Evolutionary conservation across 2,113 vertebrate species (phyloP).

Genomic region (Acrocephalus kingi): DNA sequence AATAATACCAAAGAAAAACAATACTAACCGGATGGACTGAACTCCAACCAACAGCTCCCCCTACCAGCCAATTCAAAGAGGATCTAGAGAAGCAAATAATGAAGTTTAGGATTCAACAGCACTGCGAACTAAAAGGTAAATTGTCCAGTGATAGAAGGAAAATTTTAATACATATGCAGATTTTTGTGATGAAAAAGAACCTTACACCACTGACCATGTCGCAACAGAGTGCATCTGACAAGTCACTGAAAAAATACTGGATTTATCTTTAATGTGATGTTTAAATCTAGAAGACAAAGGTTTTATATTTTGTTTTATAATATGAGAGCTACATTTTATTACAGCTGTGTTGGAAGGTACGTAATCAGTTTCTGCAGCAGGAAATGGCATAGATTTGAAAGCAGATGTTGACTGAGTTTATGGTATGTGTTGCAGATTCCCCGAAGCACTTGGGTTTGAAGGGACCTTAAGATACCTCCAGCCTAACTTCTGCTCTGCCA

Average conservation of each 20-base stretch:
- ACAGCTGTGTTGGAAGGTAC: neutral
- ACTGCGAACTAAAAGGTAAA: neutral
- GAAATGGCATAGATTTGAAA: neutral
- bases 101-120: neutral
- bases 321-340: neutral
- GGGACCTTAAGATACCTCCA: neutral
- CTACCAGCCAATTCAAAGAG: slow-evolving; percentile 19
- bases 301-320: neutral
- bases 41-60: slow-evolving; percentile 56
- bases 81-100: neutral
- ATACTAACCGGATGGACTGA: neutral
- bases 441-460: neutral
- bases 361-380: neutral
- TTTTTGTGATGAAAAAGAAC: neutral
- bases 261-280: neutral
- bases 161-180: neutral
- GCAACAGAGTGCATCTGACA: neutral
- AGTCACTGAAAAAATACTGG: neutral
- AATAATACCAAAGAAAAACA: slow-evolving; percentile 50
- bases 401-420: neutral
- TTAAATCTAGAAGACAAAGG: neutral
- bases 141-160: neutral
- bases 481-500: neutral
- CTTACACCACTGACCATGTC: neutral
- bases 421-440: neutral